Percentiles rank a stretch among this genome's conserved stretches.
Conservation (phyloP, 2,113 vertebrate genomes). For the Pleuronectes platessa region DNA sequence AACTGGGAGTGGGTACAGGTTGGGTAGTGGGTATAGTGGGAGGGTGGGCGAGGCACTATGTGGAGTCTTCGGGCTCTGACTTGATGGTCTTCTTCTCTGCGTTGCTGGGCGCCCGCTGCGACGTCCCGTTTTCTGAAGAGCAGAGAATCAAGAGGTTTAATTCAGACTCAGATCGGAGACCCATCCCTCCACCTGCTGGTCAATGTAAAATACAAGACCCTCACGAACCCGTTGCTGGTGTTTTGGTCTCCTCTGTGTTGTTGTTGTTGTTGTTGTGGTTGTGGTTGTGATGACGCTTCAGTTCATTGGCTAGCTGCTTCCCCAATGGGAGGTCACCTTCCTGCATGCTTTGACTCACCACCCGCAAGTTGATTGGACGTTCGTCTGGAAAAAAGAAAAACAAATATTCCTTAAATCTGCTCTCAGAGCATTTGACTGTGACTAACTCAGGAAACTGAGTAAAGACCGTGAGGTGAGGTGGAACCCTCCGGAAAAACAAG, state of each 20-base stretch:
- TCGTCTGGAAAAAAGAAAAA: conserved; percentile 80
- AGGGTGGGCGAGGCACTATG: conserved; percentile 84
- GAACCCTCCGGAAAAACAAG: too few species aligned
- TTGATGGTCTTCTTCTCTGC: conserved; percentile 94
- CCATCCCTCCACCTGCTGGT: too few species aligned
- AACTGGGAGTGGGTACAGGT: conserved; percentile 4
- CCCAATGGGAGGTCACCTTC: conserved; percentile 82
- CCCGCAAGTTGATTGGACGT: conserved; percentile 89
- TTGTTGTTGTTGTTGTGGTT: conserved; percentile 75
- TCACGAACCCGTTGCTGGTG: conserved; percentile 75
- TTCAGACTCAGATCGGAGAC: too few species aligned
- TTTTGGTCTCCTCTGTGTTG: conserved; percentile 83
- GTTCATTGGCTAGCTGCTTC: conserved; percentile 88
- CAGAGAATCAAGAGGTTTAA: neutral
- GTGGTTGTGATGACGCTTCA: conserved; percentile 86
- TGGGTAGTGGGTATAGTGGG: neutral
- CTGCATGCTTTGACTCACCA: conserved; percentile 81
- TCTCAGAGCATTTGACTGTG: too few species aligned
- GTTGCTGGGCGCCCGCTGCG: conserved; percentile 86
- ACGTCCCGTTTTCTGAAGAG: conserved; percentile 88
- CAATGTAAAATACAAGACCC: too few species aligned
- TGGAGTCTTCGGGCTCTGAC: conserved; percentile 95
- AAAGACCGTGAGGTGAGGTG: too few species aligned
- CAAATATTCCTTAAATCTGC: neutral
- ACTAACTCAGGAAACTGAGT: too few species aligned